These are phyloP conservation scores for Aporophyla lueneburgensis DNA, from an alignment of 2,888 invertebrate genomes.

Conservation along the genomic window DNA sequence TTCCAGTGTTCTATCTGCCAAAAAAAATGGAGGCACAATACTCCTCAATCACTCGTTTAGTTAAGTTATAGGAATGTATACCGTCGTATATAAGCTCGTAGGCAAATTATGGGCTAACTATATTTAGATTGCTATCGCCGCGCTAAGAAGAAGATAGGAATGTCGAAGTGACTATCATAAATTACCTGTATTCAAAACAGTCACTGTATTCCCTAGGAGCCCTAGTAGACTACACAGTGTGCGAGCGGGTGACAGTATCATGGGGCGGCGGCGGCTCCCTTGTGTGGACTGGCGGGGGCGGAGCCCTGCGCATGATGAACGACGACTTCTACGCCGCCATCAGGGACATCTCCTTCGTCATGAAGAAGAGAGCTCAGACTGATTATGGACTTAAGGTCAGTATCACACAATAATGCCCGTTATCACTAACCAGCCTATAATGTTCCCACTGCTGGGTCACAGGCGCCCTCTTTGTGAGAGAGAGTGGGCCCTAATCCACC, in stretches of 20 bases:
- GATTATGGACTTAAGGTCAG: constrained; percentile 95
- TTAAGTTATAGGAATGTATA: neutral
- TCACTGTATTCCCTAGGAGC: constrained; percentile 82
- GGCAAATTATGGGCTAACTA: too few species aligned
- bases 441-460: too few species aligned
- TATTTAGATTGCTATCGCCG: too few species aligned
- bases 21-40: too few species aligned
- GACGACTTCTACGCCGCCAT: constrained; percentile 88
- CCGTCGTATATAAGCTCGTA: too few species aligned
- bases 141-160: too few species aligned
- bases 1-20: too few species aligned
- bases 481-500: too few species aligned
- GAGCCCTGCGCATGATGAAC: constrained; percentile 85
- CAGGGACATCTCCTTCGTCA: constrained; percentile 94
- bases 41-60: too few species aligned
- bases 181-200: neutral
- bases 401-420: neutral
- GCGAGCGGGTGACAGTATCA: constrained; percentile 95
- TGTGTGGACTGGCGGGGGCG: constrained; percentile 92
- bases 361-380: constrained; percentile 93
- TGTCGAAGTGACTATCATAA: neutral
- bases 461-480: too few species aligned
- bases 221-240: constrained; percentile 94
- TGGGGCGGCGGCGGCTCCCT: constrained; percentile 94
- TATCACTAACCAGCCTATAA: neutral